Percentiles rank a stretch among this genome's conserved stretches.
Evolutionary conservation across 2,113 vertebrate species (phyloP).

Genomic region (Scopus umbretta): DNA sequence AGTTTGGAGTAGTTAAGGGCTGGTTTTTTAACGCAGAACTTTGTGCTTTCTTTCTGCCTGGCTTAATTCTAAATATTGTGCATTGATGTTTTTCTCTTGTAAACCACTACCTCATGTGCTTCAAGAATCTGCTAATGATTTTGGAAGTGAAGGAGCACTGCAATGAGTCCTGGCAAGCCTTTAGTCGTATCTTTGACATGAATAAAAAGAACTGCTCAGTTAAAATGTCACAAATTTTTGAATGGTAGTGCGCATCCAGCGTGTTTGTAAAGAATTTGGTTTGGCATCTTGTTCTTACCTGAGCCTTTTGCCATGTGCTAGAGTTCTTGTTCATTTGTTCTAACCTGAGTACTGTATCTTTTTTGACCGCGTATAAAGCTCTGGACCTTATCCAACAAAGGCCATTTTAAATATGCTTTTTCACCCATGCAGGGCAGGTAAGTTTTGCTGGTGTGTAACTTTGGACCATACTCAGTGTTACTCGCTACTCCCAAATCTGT

Average conservation of each 20-base stretch:
- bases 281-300: not conserved
- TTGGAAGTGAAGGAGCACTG: not conserved
- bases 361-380: not conserved
- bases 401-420: not conserved
- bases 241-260: not conserved
- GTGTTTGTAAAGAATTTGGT: not conserved
- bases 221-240: not conserved
- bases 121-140: not conserved
- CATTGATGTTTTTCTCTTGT: not conserved
- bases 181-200: not conserved
- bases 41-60: not conserved
- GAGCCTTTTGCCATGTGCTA: not conserved
- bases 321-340: not conserved
- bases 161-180: not conserved
- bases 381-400: not conserved
- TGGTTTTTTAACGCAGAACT: not conserved
- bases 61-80: not conserved
- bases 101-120: not conserved
- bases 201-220: not conserved
- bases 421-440: not conserved
- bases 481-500: not conserved
- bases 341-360: not conserved
- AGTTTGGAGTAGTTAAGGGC: not conserved
- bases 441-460: not conserved
- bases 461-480: not conserved